Conservation (phyloP, 2,113 vertebrate species). For the Myiozetetes cayanensis region DNA sequence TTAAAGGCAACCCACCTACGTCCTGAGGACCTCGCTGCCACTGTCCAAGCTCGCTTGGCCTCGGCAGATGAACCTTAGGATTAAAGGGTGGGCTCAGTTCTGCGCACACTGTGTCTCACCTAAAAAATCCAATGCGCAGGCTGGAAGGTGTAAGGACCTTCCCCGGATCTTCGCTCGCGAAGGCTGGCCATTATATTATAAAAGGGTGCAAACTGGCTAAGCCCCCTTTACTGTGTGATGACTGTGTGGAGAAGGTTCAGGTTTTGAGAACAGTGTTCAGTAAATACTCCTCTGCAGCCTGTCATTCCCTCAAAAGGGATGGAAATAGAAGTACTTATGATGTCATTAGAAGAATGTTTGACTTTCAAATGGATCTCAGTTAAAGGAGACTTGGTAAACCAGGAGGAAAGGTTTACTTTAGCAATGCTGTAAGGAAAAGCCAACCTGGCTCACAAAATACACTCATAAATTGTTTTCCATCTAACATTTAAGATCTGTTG, state of each 20-base stretch:
- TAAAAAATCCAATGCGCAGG: too few species aligned
- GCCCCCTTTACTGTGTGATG: background rate
- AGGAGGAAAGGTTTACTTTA: background rate
- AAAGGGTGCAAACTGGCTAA: background rate
- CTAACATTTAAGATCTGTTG: background rate
- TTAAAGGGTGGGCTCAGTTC: too few species aligned
- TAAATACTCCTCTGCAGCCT: background rate
- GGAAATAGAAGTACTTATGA: background rate
- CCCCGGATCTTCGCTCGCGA: too few species aligned
- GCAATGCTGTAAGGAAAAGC: background rate
- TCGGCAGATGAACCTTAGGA: too few species aligned
- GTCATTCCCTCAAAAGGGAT: background rate
- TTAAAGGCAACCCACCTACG: too few species aligned
- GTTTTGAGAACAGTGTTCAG: background rate
- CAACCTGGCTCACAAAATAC: background rate
- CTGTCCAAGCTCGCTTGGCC: too few species aligned
- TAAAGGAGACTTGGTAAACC: background rate
- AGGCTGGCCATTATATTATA: too few species aligned
- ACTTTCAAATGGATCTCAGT: background rate
- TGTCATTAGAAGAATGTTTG: background rate
- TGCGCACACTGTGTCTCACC: too few species aligned
- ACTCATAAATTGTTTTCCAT: background rate
- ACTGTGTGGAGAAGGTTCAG: background rate
- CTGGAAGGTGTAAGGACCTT: too few species aligned
- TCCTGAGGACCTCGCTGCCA: too few species aligned